Evolutionary conservation across 2,888 invertebrate species (phyloP), one percentile per base, ranked within the genome.

Genomic region (Coecobrya sp.): DNA sequence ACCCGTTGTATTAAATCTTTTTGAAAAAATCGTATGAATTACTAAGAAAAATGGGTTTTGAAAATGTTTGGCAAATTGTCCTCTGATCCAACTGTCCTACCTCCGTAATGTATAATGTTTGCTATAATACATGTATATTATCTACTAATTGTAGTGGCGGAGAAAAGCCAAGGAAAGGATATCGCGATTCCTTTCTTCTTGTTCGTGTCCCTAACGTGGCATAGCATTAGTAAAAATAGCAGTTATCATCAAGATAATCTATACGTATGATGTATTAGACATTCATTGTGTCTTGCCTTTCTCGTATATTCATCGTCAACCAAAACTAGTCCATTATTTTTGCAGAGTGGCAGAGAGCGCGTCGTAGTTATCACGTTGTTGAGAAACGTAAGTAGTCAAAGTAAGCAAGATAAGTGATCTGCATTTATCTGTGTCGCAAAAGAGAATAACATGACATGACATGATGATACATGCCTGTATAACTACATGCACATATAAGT

Each of bases 101-200:
- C 36, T 4, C 36, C 36, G 7, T 36, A 2, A 36, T n/a, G n/a
- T 10, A 49, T 11, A 3, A 13, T 49, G 10, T 7, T 49, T 42
- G 42, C 11, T 7, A 10, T 7, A 49, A 1, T 49, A 13, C 49
- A 49, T 10, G 10, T 49, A 13, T 13, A 13, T 13, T 7, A 49
- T 49, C n/a, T n/a, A 11, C 13, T 1, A 11, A 49, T 49, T 7
- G 10, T 62, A 10, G 62, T 62, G 8, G 62, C 19, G 62, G 62
- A 19, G 22, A 62, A 62, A 62, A 62, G 22, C 62, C 62, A 62
- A 62, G 62, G 25, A 62, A 22, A 11, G 62, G 62, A 25, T 59
- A 13, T 22, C 19, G 59, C 22, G 22, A 19, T 59, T 36, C n/a
- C 42, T 42, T 42, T 10, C 42, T 42, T 10, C 42, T 42, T 42